Evolutionary conservation across 2,888 invertebrate species (phyloP), one percentile per base, ranked within the genome.

Genomic region (Molorchus minor): DNA sequence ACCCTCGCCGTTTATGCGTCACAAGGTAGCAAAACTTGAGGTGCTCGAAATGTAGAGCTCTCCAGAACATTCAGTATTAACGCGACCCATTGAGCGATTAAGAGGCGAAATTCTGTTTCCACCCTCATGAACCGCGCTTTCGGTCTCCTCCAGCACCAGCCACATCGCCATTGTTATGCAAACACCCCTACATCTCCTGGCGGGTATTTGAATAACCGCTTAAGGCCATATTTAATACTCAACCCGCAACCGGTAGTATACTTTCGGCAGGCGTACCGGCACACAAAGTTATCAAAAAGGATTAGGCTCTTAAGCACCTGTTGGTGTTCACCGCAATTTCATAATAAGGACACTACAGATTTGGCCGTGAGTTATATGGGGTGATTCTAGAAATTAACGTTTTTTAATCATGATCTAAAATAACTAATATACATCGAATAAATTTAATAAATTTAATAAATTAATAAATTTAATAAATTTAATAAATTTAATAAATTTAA

Each of bases 51-150:
- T 68, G 58, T 60, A n/a, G 62, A 46, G 58, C 45, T 35, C 62
- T 66, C 54, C 33, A 45, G 47, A 51, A 58, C 61, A 59, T 64
- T 60, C 62, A 60, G 64, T 62, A 70, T 68, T 67, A 68, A 58
- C 59, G 62, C 71, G 64, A 65, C 61, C 68, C 64, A 72, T 72
- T 68, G 71, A 71, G 59, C 68, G 68, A 70, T 71, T 67, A 71
- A 72, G 68, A 56, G 70, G 67, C 69, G 64, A 65, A 66, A 67
- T 63, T 65, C 67, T 64, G 71, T 70, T 71, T 69, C 68, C 68
- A 65, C 70, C 71, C 71, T 65, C 58, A 54, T 54, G 40, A 51
- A 63, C 56, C 44, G 55, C 47, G 61, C 55, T 61, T 56, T 46
- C 40, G 53, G 52, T 53, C 55, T 46, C 33, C 29, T n/a, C 56